phyloP scores from a whole-genome alignment of 2,888 invertebrate genomes.

The Eristalis pertinax region DNA sequence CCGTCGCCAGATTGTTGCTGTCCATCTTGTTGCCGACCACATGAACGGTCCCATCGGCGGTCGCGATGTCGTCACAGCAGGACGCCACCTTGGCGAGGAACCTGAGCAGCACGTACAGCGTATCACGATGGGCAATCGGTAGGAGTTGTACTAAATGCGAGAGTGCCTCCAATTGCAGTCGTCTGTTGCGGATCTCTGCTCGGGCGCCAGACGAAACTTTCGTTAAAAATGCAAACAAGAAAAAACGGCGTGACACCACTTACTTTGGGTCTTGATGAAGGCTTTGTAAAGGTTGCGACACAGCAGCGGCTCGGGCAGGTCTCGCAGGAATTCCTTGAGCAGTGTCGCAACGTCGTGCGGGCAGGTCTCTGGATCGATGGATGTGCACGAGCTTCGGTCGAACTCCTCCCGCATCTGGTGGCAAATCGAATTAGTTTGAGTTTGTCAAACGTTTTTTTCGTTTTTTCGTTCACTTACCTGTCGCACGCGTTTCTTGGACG shows the following conservation, averaged over 20 bases:
- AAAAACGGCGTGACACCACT: constrained; percentile 76
- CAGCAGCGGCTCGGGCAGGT: constrained; percentile 94
- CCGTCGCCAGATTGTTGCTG: constrained; percentile 93
- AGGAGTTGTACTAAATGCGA: constrained; percentile 92
- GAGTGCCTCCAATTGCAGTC: constrained; percentile 91
- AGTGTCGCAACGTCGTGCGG: constrained; percentile 97
- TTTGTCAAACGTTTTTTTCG: no score
- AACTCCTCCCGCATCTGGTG: constrained; percentile 93
- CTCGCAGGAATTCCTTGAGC: constrained; percentile 95
- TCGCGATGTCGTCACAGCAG: constrained; percentile 76
- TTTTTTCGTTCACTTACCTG: constrained; percentile 84
- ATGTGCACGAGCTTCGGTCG: constrained; percentile 89
- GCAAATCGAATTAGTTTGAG: neutral
- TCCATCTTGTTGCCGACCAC: constrained; percentile 94
- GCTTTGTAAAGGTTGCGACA: constrained; percentile 94
- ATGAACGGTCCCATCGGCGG: constrained; percentile 75
- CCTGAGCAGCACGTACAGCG: constrained; percentile 88
- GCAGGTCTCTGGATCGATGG: constrained; percentile 90
- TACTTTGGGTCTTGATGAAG: constrained; percentile 95
- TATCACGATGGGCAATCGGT: constrained; percentile 94
- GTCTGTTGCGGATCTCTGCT: constrained; percentile 90
- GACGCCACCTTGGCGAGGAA: constrained; percentile 86
- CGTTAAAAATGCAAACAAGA: neutral
- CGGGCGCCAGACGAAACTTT: neutral
- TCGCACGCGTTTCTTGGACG: constrained; percentile 94